Conservation (phyloP, 2,888 invertebrate species). For the Drosophila putrida region DNA sequence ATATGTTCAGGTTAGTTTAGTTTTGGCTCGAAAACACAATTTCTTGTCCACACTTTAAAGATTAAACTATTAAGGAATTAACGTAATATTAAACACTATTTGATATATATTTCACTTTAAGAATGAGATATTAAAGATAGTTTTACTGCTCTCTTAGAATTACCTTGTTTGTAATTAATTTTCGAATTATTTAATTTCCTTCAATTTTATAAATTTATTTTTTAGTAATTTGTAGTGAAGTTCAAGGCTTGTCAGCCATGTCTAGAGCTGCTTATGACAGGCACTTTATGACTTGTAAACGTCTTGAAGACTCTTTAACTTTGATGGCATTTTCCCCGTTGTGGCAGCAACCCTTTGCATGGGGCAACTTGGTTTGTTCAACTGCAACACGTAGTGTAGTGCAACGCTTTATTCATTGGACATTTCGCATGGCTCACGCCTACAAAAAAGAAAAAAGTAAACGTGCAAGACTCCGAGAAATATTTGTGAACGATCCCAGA, state of each 20-base stretch:
- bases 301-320: slow-evolving; percentile 36
- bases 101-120: too few species aligned
- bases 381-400: slow-evolving; percentile 58
- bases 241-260: slow-evolving; percentile 13
- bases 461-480: slow-evolving; percentile 65
- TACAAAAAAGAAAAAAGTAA: slow-evolving; percentile 43
- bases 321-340: slow-evolving; percentile 7
- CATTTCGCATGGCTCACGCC: slow-evolving; percentile 67
- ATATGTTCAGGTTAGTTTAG: too few species aligned
- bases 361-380: slow-evolving; percentile 15
- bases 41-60: too few species aligned
- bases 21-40: too few species aligned
- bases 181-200: slow-evolving; percentile 1
- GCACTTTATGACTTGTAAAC: slow-evolving; percentile 32
- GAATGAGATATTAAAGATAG: too few species aligned
- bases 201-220: slow-evolving; percentile 8
- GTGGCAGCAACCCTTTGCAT: slow-evolving; percentile 28
- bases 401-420: slow-evolving; percentile 57
- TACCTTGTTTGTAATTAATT: background rate
- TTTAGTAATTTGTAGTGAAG: slow-evolving; percentile 8
- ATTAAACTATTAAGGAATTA: too few species aligned
- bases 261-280: slow-evolving; percentile 48
- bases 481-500: slow-evolving; percentile 26
- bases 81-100: too few species aligned
- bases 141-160: background rate